A percentile compares a stretch with the other conserved stretches of the same genome.
Conservation (phyloP, 2,113 vertebrate species). For the Ranitomeya variabilis region DNA sequence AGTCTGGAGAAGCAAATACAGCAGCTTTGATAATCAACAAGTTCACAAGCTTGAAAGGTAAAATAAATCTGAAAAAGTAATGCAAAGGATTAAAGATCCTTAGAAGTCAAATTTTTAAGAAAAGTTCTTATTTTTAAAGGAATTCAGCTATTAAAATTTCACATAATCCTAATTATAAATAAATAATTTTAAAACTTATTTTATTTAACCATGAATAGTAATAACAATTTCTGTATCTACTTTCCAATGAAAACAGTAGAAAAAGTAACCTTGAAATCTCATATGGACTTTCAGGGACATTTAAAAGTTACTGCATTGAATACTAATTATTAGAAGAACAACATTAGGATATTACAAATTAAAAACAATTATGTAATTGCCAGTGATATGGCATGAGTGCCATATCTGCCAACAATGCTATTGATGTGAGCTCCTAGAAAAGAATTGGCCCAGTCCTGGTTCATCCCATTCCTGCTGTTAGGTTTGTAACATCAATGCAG, state of each 20-base stretch:
- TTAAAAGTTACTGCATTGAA: neutral
- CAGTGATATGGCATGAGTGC: no score
- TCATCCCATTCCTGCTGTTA: neutral
- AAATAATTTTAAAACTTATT: neutral
- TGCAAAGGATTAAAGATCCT: neutral
- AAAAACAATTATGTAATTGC: no score
- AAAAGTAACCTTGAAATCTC: neutral
- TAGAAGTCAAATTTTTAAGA: neutral
- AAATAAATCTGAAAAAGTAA: conserved; percentile 8
- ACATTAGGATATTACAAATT: no score
- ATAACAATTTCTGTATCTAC: no score
- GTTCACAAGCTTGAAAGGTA: conserved; percentile 29
- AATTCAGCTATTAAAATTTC: neutral
- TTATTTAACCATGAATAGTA: neutral
- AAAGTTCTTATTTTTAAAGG: neutral
- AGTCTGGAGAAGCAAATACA: conserved; percentile 5
- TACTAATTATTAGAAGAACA: no score
- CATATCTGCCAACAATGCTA: no score
- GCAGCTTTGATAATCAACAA: conserved; percentile 27
- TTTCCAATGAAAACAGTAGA: neutral
- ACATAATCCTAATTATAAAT: neutral
- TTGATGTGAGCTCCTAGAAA: no score
- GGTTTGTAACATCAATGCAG: neutral
- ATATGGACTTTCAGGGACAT: neutral
- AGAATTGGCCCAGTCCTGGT: neutral